phyloP scores from a whole-genome alignment of 2,797 vertebrate genomes.

The Cyprinodon diabolis region DNA sequence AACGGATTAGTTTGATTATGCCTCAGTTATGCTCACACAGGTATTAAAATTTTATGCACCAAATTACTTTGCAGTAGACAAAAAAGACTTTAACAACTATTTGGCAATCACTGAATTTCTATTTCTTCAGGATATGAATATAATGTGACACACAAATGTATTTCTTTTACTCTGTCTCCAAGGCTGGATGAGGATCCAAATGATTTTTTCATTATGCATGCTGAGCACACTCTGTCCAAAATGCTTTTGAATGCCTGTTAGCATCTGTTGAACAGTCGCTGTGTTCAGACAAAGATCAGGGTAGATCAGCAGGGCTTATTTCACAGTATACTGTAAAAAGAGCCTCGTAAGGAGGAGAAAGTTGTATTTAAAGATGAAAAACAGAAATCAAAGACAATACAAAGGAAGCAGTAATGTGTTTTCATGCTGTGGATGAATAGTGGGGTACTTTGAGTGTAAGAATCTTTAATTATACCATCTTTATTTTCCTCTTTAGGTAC shows the following conservation, averaged over 20 bases:
- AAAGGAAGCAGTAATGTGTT: background rate
- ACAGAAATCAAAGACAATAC: background rate
- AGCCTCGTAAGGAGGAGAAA: background rate
- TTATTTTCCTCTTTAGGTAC: slow-evolving; percentile 80
- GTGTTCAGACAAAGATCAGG: background rate
- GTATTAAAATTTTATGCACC: too few relatives aligned
- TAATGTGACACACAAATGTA: background rate
- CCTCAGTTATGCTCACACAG: too few relatives aligned
- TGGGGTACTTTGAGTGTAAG: too few relatives aligned
- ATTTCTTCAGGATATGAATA: background rate
- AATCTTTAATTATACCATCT: background rate
- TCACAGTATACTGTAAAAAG: background rate
- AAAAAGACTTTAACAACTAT: background rate
- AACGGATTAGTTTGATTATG: too few relatives aligned
- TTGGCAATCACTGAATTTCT: background rate
- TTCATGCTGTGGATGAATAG: background rate
- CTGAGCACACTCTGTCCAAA: background rate
- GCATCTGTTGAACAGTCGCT: background rate
- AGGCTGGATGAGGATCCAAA: background rate
- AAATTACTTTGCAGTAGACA: too few relatives aligned
- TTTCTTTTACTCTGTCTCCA: background rate
- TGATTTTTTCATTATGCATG: background rate
- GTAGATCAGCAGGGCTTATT: background rate
- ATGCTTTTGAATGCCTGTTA: background rate
- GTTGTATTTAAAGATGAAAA: background rate